Evolutionary conservation across 2,113 vertebrate genomes (phyloP).

Genomic region (Turnix velox): DNA sequence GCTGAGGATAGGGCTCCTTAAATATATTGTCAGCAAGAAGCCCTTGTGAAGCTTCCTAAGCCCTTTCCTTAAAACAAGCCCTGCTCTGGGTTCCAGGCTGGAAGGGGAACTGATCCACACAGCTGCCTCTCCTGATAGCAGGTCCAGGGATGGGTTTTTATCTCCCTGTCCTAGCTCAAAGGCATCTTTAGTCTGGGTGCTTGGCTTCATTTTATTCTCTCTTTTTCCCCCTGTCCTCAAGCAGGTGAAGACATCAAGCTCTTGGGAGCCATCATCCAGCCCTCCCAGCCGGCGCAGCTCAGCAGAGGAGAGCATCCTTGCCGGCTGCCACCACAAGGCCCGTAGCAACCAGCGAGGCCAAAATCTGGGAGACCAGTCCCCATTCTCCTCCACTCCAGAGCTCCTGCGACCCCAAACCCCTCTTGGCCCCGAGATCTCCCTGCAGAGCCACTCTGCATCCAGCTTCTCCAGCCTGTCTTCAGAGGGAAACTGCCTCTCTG

Average conservation of each 20-base stretch:
- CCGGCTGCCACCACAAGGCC: neutral
- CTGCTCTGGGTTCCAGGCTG: neutral
- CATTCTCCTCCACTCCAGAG: neutral
- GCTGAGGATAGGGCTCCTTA: neutral
- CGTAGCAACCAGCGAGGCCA: neutral
- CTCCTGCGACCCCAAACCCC: neutral
- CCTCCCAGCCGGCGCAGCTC: neutral
- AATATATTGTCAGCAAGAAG: too few species aligned
- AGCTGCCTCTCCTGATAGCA: neutral
- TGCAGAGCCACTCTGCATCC: neutral
- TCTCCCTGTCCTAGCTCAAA: neutral
- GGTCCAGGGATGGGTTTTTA: neutral
- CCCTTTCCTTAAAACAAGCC: neutral
- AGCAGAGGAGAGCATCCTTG: neutral
- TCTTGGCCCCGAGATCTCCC: neutral
- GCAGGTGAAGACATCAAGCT: neutral
- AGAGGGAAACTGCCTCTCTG: conserved; percentile 3
- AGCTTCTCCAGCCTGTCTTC: conserved; percentile 43
- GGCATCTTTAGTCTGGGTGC: neutral
- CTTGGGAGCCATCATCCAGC: neutral
- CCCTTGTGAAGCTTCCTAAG: neutral
- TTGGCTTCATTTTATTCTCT: neutral
- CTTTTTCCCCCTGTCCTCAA: fast-evolving
- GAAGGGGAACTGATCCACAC: too few species aligned
- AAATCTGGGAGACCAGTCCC: neutral